Evolutionary conservation across 2,888 invertebrate genomes (phyloP).

Genomic region (Liodrosophila aerea): DNA sequence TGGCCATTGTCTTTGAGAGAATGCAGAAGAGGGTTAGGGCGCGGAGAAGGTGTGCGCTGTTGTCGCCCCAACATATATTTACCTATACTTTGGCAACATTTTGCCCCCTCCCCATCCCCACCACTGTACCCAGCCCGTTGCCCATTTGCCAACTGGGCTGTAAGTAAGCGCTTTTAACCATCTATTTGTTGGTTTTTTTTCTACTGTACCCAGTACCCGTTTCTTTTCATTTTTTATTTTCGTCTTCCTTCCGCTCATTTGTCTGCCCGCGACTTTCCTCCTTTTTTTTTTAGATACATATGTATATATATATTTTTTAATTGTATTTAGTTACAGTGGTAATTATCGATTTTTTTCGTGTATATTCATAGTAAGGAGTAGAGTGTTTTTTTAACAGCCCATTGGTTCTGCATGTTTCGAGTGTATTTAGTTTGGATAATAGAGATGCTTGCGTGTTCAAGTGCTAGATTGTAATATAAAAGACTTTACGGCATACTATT

Average conservation of each 20-base stretch:
- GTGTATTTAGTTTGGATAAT: too few species aligned
- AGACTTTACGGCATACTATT: too few species aligned
- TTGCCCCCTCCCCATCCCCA: not conserved
- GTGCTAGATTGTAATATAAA: too few species aligned
- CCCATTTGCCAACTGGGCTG: slow-evolving; percentile 76
- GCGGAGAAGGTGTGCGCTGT: not conserved
- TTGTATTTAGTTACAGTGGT: slow-evolving; percentile 71
- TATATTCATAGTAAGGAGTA: not conserved
- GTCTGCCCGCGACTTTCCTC: slow-evolving; percentile 50
- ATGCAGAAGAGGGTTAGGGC: slow-evolving; percentile 11
- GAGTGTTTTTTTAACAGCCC: slow-evolving; percentile 1
- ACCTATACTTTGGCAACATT: slow-evolving; percentile 26
- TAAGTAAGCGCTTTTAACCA: slow-evolving; percentile 69
- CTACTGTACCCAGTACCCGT: slow-evolving; percentile 22
- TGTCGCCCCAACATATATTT: too few species aligned
- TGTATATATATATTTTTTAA: slow-evolving; percentile 47
- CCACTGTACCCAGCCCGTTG: slow-evolving; percentile 20
- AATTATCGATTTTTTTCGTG: slow-evolving; percentile 63
- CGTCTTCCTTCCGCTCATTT: slow-evolving; percentile 60
- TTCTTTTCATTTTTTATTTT: slow-evolving; percentile 16
- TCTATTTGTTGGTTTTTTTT: slow-evolving; percentile 37
- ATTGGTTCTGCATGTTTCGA: not conserved
- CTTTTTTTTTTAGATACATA: slow-evolving; percentile 24
- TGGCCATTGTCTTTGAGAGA: slow-evolving; percentile 70
- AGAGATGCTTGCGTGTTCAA: too few species aligned